A percentile compares a stretch with the other conserved stretches of the same genome.
Evolutionary conservation across 2,113 vertebrate genomes (phyloP).

Genomic region (Cottus gobio): DNA sequence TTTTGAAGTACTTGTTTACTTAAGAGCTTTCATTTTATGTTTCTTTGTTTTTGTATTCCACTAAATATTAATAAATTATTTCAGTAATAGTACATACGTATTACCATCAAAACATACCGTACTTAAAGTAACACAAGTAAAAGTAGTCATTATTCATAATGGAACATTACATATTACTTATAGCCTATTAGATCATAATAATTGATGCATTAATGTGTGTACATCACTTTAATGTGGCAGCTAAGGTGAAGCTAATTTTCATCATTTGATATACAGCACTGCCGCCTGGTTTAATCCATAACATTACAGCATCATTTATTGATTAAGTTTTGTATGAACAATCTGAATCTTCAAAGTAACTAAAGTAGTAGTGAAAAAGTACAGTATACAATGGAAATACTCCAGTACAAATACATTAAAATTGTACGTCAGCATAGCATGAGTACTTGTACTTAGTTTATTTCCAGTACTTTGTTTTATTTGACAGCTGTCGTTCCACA

Average conservation of each 20-base stretch:
- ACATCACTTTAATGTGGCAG: not conserved
- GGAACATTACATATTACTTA: not conserved
- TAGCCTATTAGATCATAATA: not conserved
- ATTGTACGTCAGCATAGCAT: not conserved
- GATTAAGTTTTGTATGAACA: not conserved
- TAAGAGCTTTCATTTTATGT: not conserved
- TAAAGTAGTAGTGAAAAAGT: not conserved
- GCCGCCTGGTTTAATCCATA: not conserved
- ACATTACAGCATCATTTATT: not conserved
- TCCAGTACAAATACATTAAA: not conserved
- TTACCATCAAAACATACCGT: not conserved
- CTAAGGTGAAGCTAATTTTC: not conserved
- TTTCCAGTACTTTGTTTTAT: not conserved
- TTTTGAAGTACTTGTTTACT: not conserved
- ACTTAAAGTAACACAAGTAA: not conserved
- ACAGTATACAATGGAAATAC: not conserved
- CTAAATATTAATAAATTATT: not conserved
- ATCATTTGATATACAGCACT: not conserved
- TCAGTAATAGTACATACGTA: not conserved
- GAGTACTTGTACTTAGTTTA: not conserved
- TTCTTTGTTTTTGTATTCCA: not conserved
- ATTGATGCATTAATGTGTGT: not conserved
- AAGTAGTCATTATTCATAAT: not conserved
- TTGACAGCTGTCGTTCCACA: not conserved
- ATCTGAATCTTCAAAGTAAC: not conserved